Conservation (phyloP, 2,888 invertebrate genomes). For the Myathropa florea region DNA sequence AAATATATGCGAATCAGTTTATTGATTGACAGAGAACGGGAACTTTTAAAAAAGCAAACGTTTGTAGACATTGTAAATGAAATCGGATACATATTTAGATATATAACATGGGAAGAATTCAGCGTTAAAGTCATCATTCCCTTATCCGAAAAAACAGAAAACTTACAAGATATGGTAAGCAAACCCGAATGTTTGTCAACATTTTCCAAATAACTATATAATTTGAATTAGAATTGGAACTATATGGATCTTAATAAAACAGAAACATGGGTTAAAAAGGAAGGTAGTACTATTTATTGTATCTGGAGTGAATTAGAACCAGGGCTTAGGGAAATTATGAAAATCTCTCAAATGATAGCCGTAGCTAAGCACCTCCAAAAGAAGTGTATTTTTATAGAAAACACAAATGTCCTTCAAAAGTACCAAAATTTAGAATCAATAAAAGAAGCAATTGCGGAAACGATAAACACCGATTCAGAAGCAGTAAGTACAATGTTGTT, state of each 20-base stretch:
- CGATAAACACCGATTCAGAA: background rate
- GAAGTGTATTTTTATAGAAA: conserved; percentile 25
- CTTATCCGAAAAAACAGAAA: background rate
- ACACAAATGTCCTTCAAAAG: conserved; percentile 19
- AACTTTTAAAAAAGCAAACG: background rate
- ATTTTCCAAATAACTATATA: background rate
- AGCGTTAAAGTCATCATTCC: conserved; percentile 39
- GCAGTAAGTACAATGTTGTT: conserved; percentile 20
- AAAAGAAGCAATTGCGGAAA: conserved; percentile 31
- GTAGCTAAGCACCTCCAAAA: conserved; percentile 27
- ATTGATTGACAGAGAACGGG: conserved; percentile 7
- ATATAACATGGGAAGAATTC: conserved; percentile 43
- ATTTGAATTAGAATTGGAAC: conserved; percentile 30
- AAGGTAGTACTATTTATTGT: background rate
- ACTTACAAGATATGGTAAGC: conserved; percentile 18
- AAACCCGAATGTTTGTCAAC: background rate
- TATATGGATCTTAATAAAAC: conserved; percentile 12
- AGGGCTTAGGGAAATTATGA: conserved; percentile 35
- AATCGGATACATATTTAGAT: conserved; percentile 33
- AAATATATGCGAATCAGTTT: conserved; percentile 10
- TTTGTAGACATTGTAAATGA: conserved; percentile 45
- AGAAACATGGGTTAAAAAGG: conserved; percentile 17
- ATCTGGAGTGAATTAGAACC: conserved; percentile 28
- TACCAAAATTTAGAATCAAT: conserved; percentile 41
- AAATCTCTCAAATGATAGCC: conserved; percentile 38